Evolutionary conservation across 2,113 vertebrate genomes (phyloP).

Genomic region (Rhinopomastus cyanomelas): DNA sequence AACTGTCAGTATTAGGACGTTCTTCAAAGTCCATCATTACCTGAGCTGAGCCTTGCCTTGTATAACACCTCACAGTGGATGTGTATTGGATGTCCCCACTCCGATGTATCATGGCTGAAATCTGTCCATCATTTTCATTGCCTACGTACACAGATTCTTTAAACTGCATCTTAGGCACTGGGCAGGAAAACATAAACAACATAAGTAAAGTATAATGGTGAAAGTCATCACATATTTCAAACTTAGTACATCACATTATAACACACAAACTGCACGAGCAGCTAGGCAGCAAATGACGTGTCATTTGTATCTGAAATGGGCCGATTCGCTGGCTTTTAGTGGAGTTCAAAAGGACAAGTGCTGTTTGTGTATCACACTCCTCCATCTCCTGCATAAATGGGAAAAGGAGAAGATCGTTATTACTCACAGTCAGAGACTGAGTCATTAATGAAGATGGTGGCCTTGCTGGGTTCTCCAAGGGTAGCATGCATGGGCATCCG

Average conservation of each 20-base stretch:
- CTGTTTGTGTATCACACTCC: not conserved
- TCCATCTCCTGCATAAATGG: not conserved
- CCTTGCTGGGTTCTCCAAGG: conserved; percentile 86
- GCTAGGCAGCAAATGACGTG: not conserved
- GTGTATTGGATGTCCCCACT: conserved; percentile 83
- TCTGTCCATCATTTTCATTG: conserved; percentile 80
- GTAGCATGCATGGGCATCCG: conserved; percentile 90
- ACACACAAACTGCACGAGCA: not conserved
- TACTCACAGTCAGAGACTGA: conserved; percentile 89
- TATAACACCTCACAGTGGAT: conserved; percentile 92
- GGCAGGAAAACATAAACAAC: not conserved
- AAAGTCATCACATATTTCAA: not conserved
- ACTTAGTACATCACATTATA: not conserved
- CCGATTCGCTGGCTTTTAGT: not conserved
- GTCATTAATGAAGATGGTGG: conserved; percentile 87
- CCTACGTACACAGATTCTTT: conserved; percentile 79
- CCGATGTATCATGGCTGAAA: conserved; percentile 81
- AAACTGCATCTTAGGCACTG: conserved; percentile 95
- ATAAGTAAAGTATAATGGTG: not conserved
- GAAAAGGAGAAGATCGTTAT: not conserved
- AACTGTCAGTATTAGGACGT: conserved; percentile 90
- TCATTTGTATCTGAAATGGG: not conserved
- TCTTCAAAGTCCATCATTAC: conserved; percentile 96
- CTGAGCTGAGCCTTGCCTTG: conserved; percentile 90
- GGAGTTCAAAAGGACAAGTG: not conserved